phyloP scores from a whole-genome alignment of 2,797 vertebrate species.

The Typhlichthys eigenmanni region DNA sequence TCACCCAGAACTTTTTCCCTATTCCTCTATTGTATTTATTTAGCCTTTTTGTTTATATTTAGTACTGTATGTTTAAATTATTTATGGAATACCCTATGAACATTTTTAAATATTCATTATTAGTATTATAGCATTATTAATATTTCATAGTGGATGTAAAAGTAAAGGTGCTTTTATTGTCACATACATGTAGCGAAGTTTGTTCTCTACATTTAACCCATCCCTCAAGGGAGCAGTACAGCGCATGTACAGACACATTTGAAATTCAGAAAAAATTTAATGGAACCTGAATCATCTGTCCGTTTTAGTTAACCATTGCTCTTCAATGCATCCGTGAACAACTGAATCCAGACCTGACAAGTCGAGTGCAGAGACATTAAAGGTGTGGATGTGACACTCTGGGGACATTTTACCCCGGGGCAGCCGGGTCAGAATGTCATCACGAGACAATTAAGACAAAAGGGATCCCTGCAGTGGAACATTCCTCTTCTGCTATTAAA shows the following conservation, averaged over 20 bases:
- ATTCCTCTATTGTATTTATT: background rate
- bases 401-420: slow-evolving; percentile 68
- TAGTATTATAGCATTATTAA: too few species aligned
- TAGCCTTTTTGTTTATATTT: background rate
- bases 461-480: slow-evolving; percentile 74
- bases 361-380: slow-evolving; percentile 51
- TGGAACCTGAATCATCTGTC: background rate
- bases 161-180: too few species aligned
- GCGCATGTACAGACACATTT: slow-evolving; percentile 18
- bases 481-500: slow-evolving; percentile 70
- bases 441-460: slow-evolving; percentile 75
- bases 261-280: background rate
- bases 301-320: slow-evolving; percentile 51
- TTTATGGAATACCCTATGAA: background rate
- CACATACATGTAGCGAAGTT: too few species aligned
- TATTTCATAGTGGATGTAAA: background rate
- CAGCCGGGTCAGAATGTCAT: slow-evolving; percentile 69
- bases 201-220: too few species aligned
- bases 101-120: too few species aligned
- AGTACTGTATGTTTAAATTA: background rate
- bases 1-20: slow-evolving; percentile 30
- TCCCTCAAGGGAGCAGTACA: too few species aligned
- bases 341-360: slow-evolving; percentile 51
- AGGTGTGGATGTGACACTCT: slow-evolving; percentile 51
- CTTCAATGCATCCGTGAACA: slow-evolving; percentile 20